phyloP scores from a whole-genome alignment of 2,113 vertebrate species.

The Todiramphus saurophagus region DNA sequence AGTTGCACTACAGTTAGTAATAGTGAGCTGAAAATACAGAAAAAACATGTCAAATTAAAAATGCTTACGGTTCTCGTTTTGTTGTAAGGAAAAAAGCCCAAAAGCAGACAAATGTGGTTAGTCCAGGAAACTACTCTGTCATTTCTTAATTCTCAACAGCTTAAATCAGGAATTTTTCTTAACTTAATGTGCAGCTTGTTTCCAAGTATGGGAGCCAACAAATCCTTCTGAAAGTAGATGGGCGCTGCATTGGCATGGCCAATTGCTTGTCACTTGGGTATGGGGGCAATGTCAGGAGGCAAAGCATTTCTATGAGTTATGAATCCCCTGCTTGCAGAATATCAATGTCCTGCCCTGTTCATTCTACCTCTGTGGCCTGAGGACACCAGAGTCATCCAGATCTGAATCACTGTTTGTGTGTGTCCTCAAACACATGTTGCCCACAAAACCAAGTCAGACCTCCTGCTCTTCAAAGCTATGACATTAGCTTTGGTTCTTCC shows the following conservation, averaged over 20 bases:
- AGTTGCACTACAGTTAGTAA: not conserved
- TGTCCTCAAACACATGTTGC: not conserved
- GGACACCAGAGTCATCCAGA: not conserved
- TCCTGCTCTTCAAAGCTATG: not conserved
- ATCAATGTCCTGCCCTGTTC: not conserved
- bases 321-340: not conserved
- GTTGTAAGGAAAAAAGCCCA: not conserved
- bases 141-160: constrained; percentile 14
- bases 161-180: constrained; percentile 6
- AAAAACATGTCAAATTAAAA: not conserved
- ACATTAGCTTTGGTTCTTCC: not conserved
- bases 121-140: not conserved
- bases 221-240: not conserved
- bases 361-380: not conserved
- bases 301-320: not conserved
- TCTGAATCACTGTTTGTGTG: not conserved
- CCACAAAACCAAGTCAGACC: not conserved
- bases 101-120: not conserved
- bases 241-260: not conserved
- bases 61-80: not conserved
- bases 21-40: not conserved
- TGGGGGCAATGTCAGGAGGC: not conserved
- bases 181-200: not conserved
- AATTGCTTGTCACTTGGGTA: not conserved
- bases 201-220: not conserved